Evolutionary conservation across 2,113 vertebrate species (phyloP).

Genomic region (Holacanthus passer): DNA sequence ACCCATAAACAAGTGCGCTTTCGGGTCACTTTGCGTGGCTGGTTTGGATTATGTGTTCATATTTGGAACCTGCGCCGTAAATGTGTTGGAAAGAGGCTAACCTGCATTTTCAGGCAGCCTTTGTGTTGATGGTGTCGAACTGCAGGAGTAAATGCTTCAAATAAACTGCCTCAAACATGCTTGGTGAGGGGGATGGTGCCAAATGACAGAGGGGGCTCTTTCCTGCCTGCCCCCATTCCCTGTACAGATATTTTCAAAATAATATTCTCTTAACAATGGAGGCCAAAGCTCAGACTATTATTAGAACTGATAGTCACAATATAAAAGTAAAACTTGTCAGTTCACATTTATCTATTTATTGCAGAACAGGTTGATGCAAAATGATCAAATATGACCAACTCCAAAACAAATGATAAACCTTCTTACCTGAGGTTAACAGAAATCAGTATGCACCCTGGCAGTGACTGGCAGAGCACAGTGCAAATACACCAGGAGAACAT

Average conservation of each 20-base stretch:
- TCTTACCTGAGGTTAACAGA: conserved; percentile 23
- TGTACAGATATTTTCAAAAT: conserved; percentile 25
- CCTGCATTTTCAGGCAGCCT: conserved; percentile 8
- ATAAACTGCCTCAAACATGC: conserved; percentile 8
- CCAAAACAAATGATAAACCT: background rate
- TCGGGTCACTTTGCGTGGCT: conserved; percentile 37
- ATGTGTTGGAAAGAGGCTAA: conserved; percentile 30
- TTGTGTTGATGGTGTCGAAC: background rate
- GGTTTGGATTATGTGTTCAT: conserved; percentile 36
- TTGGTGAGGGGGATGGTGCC: background rate
- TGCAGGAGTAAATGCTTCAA: conserved; percentile 2
- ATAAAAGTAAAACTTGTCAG: conserved; percentile 3
- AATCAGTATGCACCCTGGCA: conserved; percentile 32
- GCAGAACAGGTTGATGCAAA: background rate
- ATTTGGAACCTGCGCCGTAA: conserved; percentile 35
- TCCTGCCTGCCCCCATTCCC: conserved; percentile 12
- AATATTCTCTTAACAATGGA: conserved; percentile 12
- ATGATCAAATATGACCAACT: background rate
- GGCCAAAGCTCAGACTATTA: conserved; percentile 13
- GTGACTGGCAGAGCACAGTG: conserved; percentile 23
- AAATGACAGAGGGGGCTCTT: conserved; percentile 21
- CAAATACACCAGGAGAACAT: conserved; percentile 47
- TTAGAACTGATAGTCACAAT: conserved; percentile 1
- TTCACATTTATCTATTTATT: background rate
- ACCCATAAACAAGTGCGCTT: conserved; percentile 30